phyloP scores from a whole-genome alignment of 2,888 invertebrate species.

The Drosophila neonasuta region DNA sequence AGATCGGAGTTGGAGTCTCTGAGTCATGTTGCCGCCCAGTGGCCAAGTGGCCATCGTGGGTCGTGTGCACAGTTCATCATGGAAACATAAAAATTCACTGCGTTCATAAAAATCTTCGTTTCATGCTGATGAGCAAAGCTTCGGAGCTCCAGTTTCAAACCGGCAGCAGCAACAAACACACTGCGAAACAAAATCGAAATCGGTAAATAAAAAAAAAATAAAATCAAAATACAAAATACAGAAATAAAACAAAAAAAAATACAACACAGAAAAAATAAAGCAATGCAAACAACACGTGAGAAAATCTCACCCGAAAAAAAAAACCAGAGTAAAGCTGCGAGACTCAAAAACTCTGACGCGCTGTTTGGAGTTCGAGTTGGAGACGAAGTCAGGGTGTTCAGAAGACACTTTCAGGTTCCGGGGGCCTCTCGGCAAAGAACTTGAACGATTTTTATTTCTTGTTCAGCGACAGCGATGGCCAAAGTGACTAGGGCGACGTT shows the following conservation, averaged over 20 bases:
- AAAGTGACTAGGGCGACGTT: conserved; percentile 66
- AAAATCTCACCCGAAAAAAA: conserved; percentile 72
- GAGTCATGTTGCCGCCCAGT: conserved; percentile 70
- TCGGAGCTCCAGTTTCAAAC: conserved; percentile 61
- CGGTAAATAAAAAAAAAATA: conserved; percentile 51
- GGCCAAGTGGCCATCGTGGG: conserved; percentile 42
- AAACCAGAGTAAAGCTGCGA: conserved; percentile 38
- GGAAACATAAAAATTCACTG: conserved; percentile 77
- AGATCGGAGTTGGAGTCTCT: conserved; percentile 29
- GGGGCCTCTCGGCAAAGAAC: conserved; percentile 60
- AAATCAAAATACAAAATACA: conserved; percentile 27
- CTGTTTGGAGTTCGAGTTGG: background rate
- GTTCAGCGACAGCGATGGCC: conserved; percentile 70
- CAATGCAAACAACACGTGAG: conserved; percentile 77
- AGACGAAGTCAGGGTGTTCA: conserved; percentile 6
- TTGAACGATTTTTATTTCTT: conserved; percentile 78
- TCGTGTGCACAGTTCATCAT: conserved; percentile 77
- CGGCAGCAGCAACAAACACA: conserved; percentile 28
- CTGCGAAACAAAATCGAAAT: conserved; percentile 68
- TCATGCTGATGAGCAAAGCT: conserved; percentile 77
- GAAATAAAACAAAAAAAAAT: conserved; percentile 40
- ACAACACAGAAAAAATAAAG: conserved; percentile 57
- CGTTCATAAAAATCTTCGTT: conserved; percentile 78
- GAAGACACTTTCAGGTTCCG: conserved; percentile 48
- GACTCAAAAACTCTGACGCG: conserved; percentile 15